Conservation (phyloP, 2,113 vertebrate species). For the Gavialis gangeticus region DNA sequence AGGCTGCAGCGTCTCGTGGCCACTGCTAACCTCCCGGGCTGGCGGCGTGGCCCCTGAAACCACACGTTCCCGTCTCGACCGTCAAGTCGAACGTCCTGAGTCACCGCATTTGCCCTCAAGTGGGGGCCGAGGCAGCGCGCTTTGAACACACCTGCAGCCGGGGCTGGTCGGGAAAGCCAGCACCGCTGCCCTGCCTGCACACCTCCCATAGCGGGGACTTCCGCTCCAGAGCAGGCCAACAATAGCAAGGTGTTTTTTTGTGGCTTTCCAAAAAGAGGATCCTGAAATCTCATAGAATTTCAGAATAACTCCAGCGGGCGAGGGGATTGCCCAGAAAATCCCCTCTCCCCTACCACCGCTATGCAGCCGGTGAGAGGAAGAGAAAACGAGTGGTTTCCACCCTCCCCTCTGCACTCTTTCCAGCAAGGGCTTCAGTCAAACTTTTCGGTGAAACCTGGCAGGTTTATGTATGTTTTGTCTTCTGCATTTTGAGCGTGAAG, state of each 20-base stretch:
- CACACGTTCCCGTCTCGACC: conserved; percentile 24
- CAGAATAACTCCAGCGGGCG: accelerated
- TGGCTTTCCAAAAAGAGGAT: conserved; percentile 12
- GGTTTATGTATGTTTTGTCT: accelerated
- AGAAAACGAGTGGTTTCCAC: neutral
- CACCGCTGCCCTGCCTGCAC: neutral
- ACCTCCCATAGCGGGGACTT: neutral
- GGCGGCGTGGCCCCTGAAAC: conserved; percentile 24
- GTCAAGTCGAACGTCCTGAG: neutral
- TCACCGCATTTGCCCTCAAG: neutral
- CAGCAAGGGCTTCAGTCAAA: neutral
- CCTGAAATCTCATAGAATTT: neutral
- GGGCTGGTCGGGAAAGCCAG: neutral
- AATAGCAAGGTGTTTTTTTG: neutral
- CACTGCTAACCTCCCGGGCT: accelerated
- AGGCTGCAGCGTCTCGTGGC: neutral
- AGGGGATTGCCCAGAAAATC: neutral
- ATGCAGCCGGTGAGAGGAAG: neutral
- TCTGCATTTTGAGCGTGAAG: neutral
- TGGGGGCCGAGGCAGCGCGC: neutral
- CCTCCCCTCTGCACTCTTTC: neutral
- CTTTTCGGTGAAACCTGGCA: neutral
- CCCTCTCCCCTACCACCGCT: accelerated
- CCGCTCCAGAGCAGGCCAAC: accelerated
- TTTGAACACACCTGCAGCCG: neutral